These are phyloP conservation scores for Apotomis capreana DNA, from an alignment of 2,888 invertebrate species.

Conservation along the genomic window DNA sequence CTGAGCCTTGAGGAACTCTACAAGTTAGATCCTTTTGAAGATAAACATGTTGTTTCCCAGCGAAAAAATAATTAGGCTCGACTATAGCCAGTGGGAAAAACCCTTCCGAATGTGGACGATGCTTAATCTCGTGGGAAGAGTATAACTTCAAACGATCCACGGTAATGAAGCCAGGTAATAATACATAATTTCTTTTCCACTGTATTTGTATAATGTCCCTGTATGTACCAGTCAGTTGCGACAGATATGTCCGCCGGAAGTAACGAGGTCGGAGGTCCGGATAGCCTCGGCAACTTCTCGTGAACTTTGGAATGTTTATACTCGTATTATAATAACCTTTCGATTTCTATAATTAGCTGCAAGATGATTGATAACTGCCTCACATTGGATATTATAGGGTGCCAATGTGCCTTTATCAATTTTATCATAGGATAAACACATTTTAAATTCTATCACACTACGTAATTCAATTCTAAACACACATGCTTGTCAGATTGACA, in stretches of 20 bases:
- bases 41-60: neutral
- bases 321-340: slow-evolving; percentile 3
- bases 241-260: slow-evolving; percentile 35
- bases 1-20: neutral
- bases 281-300: slow-evolving; percentile 29
- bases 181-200: slow-evolving; percentile 3
- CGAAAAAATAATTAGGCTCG: neutral
- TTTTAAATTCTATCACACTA: too few species aligned
- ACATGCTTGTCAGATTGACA: too few species aligned
- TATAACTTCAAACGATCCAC: neutral
- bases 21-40: too few species aligned
- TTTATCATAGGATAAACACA: too few species aligned
- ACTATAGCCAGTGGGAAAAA: neutral
- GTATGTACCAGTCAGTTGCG: slow-evolving; percentile 8
- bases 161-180: neutral
- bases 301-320: slow-evolving; percentile 29
- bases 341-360: neutral
- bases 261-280: slow-evolving; percentile 30
- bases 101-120: neutral
- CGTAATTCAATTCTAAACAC: too few species aligned
- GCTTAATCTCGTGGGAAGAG: slow-evolving; percentile 14
- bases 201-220: slow-evolving; percentile 18
- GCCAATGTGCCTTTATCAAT: too few species aligned
- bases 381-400: too few species aligned
- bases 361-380: slow-evolving; percentile 7